Evolutionary conservation across 2,888 invertebrate genomes (phyloP).

Genomic region (Hypercompe scribonia): DNA sequence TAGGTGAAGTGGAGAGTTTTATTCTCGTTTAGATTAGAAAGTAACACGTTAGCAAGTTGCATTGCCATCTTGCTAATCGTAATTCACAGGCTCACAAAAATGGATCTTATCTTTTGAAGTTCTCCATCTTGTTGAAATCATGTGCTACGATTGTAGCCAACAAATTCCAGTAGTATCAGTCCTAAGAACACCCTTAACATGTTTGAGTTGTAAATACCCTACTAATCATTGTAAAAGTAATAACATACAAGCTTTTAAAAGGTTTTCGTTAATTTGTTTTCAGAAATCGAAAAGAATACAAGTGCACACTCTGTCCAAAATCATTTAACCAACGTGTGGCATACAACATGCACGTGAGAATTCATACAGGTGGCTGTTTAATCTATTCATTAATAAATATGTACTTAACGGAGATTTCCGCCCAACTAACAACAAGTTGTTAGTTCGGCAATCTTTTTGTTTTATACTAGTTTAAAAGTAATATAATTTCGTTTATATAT

Average conservation of each 20-base stretch:
- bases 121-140: too few relatives aligned
- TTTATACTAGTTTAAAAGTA: too few relatives aligned
- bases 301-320: constrained; percentile 92
- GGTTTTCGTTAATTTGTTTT: constrained; percentile 30
- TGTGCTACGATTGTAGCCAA: too few relatives aligned
- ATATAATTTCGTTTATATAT: too few relatives aligned
- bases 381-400: background rate
- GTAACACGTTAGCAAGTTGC: background rate
- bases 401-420: too few relatives aligned
- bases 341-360: constrained; percentile 94
- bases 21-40: background rate
- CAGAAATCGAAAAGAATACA: constrained; percentile 93
- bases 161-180: too few relatives aligned
- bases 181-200: too few relatives aligned
- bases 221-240: too few relatives aligned
- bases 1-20: background rate
- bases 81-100: background rate
- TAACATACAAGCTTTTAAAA: background rate
- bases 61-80: background rate
- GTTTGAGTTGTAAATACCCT: too few relatives aligned
- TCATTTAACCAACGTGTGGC: constrained; percentile 95
- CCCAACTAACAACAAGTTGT: too few relatives aligned
- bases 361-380: constrained; percentile 88
- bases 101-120: background rate
- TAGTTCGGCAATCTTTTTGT: too few relatives aligned